Evolutionary conservation across 2,113 vertebrate genomes (phyloP), one percentile per base, ranked within the genome.

Genomic region (Egretta garzetta): DNA sequence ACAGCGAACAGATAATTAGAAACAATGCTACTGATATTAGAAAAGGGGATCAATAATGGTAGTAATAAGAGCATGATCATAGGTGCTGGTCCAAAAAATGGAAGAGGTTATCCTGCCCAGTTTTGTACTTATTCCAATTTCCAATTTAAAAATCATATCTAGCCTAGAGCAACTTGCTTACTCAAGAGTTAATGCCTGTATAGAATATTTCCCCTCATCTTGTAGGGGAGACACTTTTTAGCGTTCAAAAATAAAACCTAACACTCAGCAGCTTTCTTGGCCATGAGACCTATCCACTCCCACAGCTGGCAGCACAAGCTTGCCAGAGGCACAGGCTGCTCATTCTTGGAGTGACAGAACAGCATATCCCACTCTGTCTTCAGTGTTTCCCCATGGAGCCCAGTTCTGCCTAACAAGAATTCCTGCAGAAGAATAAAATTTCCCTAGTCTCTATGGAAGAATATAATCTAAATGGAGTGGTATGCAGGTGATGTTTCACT

Each of bases 241-340:
- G 37, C 56, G 68, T 75, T 84, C 91, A 89, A 87, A 97, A 94
- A 62, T 86, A 94, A 93, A 96, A 93, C 55, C 37, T 81, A 96
- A 67, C 83, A 92, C 80, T 96, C 80, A 81, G 91, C 84, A 94
- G 68, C 80, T 95, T 94, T 91, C 73, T 93, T 94, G 89, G 91
- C 93, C 55, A 17, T 43, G 80, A 96, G 80, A 88, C 75, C 68
- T 81, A 81, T 64, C 43, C 73, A 71, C 20, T 96, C 68, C 68
- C 76, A 87, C 81, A 94, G 47, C 52, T 81, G 77, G 77, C 56
- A 93, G 28, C 64, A 84, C 15, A 93, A 80, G 62, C 66, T 88
- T 92, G 81, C 88, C 92, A 95, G 86, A 94, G 86, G 86, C 79
- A 88, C 37, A 73, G 63, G 37, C 70, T 87, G 45, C 75, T 83